Percentiles rank a stretch among this genome's conserved stretches.
These are phyloP conservation scores for Platycnemis pennipes DNA, from an alignment of 2,888 invertebrate species.

Conservation along the genomic window DNA sequence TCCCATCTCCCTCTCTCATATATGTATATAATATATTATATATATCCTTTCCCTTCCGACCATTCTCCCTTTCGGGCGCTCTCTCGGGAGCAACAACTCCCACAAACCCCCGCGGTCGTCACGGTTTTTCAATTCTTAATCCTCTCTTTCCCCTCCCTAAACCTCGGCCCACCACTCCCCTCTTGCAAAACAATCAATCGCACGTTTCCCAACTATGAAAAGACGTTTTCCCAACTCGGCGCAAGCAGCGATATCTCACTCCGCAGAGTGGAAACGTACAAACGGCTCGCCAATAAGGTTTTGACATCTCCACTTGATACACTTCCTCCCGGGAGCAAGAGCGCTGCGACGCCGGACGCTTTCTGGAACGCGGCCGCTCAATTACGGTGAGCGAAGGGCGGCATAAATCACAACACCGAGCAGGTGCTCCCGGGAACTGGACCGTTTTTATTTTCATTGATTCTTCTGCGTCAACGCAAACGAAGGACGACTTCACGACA, in stretches of 20 bases:
- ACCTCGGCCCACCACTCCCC: not conserved
- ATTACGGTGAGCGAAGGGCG: not conserved
- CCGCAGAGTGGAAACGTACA: not conserved
- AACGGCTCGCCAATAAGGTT: not conserved
- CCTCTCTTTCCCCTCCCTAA: not conserved
- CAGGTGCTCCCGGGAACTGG: not conserved
- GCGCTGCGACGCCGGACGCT: not conserved
- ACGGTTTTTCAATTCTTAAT: not conserved
- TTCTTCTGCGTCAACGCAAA: not conserved
- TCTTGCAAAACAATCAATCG: conserved; percentile 28
- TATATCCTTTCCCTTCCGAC: conserved; percentile 1
- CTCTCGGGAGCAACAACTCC: not conserved
- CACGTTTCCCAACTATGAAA: not conserved
- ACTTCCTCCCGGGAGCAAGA: not conserved
- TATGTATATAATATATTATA: too few species aligned
- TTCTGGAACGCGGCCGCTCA: not conserved
- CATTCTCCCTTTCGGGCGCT: not conserved
- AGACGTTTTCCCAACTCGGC: not conserved
- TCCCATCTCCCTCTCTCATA: too few species aligned
- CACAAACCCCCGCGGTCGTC: not conserved
- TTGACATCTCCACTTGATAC: not conserved
- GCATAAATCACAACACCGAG: not conserved
- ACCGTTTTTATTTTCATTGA: not conserved
- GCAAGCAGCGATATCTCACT: not conserved
- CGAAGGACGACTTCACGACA: not conserved